A percentile compares a stretch with the other conserved stretches of the same genome.
Evolutionary conservation across 2,888 invertebrate genomes (phyloP).

Genomic region (Timema cristinae): DNA sequence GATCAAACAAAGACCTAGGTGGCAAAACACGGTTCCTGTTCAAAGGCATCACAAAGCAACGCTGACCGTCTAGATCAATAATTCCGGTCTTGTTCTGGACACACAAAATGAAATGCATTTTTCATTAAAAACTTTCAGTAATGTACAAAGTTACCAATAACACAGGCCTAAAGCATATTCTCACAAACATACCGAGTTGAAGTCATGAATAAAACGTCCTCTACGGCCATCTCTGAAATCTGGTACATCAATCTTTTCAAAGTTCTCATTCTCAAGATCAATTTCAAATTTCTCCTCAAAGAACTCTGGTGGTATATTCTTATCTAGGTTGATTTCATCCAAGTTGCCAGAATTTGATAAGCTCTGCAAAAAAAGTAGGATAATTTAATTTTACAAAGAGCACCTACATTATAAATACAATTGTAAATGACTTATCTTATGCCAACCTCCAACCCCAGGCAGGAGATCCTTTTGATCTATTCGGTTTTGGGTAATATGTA

Average conservation of each 20-base stretch:
- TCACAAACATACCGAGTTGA: slow-evolving; percentile 58
- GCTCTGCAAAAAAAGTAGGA: slow-evolving; percentile 10
- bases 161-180: background rate
- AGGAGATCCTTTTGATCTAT: too few relatives aligned
- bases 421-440: background rate
- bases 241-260: slow-evolving; percentile 83
- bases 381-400: background rate
- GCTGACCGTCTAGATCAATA: slow-evolving; percentile 65
- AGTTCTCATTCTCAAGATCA: slow-evolving; percentile 63
- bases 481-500: too few relatives aligned
- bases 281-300: slow-evolving; percentile 81
- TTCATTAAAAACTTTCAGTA: background rate
- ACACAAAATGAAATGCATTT: background rate
- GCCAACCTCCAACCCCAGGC: too few relatives aligned
- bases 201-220: slow-evolving; percentile 90
- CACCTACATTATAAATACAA: background rate
- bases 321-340: slow-evolving; percentile 29
- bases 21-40: slow-evolving; percentile 72
- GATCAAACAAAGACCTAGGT: slow-evolving; percentile 75
- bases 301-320: slow-evolving; percentile 42
- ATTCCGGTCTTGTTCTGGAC: slow-evolving; percentile 67
- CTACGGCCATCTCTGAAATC: slow-evolving; percentile 75
- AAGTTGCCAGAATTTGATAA: slow-evolving; percentile 14
- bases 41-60: slow-evolving; percentile 89
- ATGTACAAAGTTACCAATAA: background rate